Percentiles rank a stretch among this genome's conserved stretches.
phyloP scores from a whole-genome alignment of 2,113 vertebrate species.

The Andinoacara biseriatus region DNA sequence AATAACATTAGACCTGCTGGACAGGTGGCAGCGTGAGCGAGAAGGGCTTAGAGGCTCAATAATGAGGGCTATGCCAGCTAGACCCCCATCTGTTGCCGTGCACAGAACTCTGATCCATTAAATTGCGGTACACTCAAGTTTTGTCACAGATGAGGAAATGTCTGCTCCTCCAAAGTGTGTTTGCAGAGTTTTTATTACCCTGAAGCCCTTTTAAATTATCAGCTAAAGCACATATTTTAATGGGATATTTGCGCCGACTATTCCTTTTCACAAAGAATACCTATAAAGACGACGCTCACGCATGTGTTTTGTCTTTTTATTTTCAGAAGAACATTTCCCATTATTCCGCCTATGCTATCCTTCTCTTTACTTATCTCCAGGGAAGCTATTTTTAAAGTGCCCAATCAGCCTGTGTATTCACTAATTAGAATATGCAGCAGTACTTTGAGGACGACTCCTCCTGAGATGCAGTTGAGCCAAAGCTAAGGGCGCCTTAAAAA shows the following conservation, averaged over 20 bases:
- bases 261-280: conserved; percentile 20
- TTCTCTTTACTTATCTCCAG: conserved; percentile 29
- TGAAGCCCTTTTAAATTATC: conserved; percentile 36
- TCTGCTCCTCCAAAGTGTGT: conserved; percentile 22
- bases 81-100: conserved; percentile 79
- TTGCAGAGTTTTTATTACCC: conserved; percentile 16
- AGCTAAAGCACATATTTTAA: conserved; percentile 28
- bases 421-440: conserved; percentile 62
- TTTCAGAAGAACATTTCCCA: not conserved
- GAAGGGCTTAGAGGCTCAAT: conserved; percentile 72
- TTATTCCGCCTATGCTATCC: conserved; percentile 17
- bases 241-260: conserved; percentile 7
- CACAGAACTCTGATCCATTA: conserved; percentile 77
- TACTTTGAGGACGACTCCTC: conserved; percentile 41
- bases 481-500: conserved; percentile 35
- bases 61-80: conserved; percentile 77
- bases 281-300: not conserved
- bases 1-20: conserved; percentile 78
- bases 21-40: conserved; percentile 75
- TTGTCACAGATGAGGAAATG: conserved; percentile 63
- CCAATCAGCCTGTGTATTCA: conserved; percentile 44
- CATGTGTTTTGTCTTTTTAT: not conserved
- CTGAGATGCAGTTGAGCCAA: conserved; percentile 22
- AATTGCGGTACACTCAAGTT: conserved; percentile 67
- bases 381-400: conserved; percentile 56